These are phyloP conservation scores for Camponotus vicinus DNA, from an alignment of 1,140 invertebrate genomes.

Conservation along the genomic window DNA sequence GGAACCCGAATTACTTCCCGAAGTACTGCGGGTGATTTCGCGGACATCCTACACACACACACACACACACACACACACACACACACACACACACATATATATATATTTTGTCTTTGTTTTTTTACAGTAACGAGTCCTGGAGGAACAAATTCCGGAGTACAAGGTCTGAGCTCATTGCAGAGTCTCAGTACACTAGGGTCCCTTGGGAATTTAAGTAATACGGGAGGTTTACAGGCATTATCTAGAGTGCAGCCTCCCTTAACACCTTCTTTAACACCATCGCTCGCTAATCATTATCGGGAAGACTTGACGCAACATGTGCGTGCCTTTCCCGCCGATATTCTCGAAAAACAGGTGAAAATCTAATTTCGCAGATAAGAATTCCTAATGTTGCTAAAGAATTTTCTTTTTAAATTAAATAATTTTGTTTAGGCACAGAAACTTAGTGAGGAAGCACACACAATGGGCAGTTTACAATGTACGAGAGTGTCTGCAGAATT, in stretches of 20 bases:
- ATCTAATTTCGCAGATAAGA: neutral
- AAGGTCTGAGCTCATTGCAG: conserved; percentile 87
- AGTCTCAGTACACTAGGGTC: conserved; percentile 85
- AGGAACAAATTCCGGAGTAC: conserved; percentile 82
- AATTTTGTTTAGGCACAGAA: conserved; percentile 90
- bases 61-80: too few species aligned
- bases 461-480: conserved; percentile 94
- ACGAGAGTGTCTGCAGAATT: conserved; percentile 97
- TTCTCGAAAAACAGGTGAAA: conserved; percentile 95
- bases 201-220: conserved; percentile 85
- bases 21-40: too few species aligned
- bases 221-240: conserved; percentile 85
- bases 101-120: neutral
- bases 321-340: conserved; percentile 96
- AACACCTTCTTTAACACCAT: conserved; percentile 93
- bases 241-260: conserved; percentile 85
- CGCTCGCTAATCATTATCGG: conserved; percentile 96
- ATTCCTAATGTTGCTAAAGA: neutral
- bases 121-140: conserved; percentile 85
- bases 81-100: too few species aligned
- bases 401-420: conserved; percentile 14
- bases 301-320: conserved; percentile 97
- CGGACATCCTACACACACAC: too few species aligned
- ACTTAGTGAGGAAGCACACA: conserved; percentile 94
- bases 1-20: too few species aligned